Evolutionary conservation across 2,113 vertebrate species (phyloP).

Genomic region (Ibidorhyncha struthersii): DNA sequence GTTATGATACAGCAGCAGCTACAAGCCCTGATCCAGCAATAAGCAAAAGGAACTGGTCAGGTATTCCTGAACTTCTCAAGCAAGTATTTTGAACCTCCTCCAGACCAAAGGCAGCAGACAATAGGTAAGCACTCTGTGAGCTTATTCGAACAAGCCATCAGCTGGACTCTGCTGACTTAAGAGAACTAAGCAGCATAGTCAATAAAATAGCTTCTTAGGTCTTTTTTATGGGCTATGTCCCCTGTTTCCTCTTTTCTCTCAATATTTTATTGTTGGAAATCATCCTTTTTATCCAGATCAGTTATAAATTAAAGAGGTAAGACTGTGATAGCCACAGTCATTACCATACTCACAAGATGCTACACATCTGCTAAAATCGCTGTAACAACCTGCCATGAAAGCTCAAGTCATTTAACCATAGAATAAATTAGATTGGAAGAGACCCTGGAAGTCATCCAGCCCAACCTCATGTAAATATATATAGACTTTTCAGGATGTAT

Average conservation of each 20-base stretch:
- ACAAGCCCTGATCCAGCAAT: neutral
- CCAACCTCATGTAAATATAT: neutral
- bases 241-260: neutral
- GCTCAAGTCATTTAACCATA: neutral
- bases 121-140: neutral
- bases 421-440: neutral
- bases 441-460: neutral
- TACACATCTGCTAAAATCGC: neutral
- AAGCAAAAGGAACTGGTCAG: neutral
- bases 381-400: neutral
- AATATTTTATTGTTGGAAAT: neutral
- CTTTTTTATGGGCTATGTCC: neutral
- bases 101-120: neutral
- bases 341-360: neutral
- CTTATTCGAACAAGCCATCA: neutral
- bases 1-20: neutral
- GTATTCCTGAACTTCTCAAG: neutral
- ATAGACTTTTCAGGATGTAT: neutral
- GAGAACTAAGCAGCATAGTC: neutral
- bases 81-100: neutral
- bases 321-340: neutral
- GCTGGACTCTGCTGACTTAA: neutral
- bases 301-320: neutral
- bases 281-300: neutral
- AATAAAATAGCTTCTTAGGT: neutral